Conservation (phyloP, 2,113 vertebrate genomes). For the Promerops cafer region DNA sequence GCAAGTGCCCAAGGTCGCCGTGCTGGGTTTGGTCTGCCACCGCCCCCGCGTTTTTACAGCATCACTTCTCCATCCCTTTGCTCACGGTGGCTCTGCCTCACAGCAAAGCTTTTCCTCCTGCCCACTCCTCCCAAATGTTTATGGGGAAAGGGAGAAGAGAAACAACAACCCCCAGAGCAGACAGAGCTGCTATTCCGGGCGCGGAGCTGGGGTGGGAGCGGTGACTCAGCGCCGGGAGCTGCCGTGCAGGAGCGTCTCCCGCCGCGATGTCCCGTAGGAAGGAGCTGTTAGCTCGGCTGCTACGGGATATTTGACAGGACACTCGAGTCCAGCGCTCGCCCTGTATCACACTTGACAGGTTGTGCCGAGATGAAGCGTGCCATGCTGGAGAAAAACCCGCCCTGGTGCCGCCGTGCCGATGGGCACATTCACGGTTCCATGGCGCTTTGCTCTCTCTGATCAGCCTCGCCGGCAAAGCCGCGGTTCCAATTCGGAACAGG, state of each 20-base stretch:
- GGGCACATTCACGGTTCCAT: background rate
- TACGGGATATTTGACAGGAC: background rate
- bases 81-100: background rate
- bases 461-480: background rate
- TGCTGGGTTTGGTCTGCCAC: background rate
- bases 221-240: background rate
- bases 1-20: fast-evolving
- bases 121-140: background rate
- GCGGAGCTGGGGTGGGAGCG: background rate
- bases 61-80: background rate
- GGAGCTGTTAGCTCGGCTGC: background rate
- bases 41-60: fast-evolving
- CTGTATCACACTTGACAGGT: background rate
- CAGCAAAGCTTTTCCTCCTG: background rate
- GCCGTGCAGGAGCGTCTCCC: background rate
- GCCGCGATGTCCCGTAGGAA: background rate
- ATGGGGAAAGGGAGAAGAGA: background rate
- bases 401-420: background rate
- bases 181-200: background rate
- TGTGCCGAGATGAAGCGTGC: background rate
- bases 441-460: background rate
- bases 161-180: background rate
- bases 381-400: background rate
- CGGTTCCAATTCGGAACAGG: background rate
- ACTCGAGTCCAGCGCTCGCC: background rate